Conservation (phyloP, 2,113 vertebrate genomes). For the Larimichthys crocea region DNA sequence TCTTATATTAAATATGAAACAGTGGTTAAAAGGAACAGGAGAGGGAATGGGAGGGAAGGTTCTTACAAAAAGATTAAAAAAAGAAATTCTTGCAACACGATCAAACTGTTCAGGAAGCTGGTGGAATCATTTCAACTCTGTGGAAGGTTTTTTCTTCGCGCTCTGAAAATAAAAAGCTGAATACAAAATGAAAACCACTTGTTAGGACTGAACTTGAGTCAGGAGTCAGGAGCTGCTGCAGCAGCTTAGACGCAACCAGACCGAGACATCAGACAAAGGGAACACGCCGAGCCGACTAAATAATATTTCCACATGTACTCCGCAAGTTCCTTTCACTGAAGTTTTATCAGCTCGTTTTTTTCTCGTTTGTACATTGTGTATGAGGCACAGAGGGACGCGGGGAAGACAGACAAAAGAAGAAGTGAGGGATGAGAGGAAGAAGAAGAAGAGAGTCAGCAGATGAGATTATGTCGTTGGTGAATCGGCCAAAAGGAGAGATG, state of each 20-base stretch:
- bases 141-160: background rate
- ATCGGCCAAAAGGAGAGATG: constrained; percentile 25
- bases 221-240: constrained; percentile 4
- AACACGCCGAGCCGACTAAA: background rate
- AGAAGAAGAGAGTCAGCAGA: constrained; percentile 18
- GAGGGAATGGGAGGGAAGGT: background rate
- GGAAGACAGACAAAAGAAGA: constrained; percentile 14
- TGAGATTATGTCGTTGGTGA: constrained; percentile 52
- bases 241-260: background rate
- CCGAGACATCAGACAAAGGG: background rate
- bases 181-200: constrained; percentile 15
- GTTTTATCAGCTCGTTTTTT: background rate
- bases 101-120: constrained; percentile 1
- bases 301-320: background rate
- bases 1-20: background rate
- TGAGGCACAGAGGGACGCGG: background rate
- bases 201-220: background rate
- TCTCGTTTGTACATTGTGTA: constrained; percentile 6
- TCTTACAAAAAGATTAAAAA: background rate
- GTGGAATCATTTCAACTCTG: background rate
- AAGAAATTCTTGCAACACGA: background rate
- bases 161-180: constrained; percentile 7
- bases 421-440: constrained; percentile 2
- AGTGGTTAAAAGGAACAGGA: background rate
- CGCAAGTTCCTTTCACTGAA: background rate